Evolutionary conservation across 2,113 vertebrate species (phyloP), one percentile per base, ranked within the genome.

Genomic region (Manacus vitellinus): DNA sequence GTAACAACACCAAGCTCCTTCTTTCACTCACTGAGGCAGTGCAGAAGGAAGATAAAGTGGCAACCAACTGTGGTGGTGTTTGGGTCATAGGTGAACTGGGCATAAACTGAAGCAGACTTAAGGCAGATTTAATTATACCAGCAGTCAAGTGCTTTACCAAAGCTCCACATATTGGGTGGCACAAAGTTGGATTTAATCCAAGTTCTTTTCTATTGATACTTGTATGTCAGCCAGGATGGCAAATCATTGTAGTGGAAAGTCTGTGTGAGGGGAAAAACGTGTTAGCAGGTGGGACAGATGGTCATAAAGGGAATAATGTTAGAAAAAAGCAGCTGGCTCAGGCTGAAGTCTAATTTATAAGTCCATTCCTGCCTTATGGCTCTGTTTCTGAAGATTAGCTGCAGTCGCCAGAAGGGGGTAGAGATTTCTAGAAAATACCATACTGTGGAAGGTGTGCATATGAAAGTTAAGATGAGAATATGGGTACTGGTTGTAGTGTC

Each of bases 201-300:
- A n/a, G 25, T 72, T 84, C 12, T 11, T 82, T 89, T 83, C 62
- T 14, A 54, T 33, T 11, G 5, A 14, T 79, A 46, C 3, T 81
- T 84, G 13, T 72, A 20, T 58, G 56, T 68, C 54, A 86, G 35
- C 24, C 75, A 88, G 75, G 88, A 74, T 65, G 47, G 35, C 47
- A 90, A 24, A 56, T 79, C n/a, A 19, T 68, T 89, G 62, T 27
- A 35, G 66, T 63, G 44, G 73, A 89, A 72, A 59, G 39, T 12
- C n/a, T 82, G 17, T 54, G 37, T 54, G 47, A 68, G 54, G 51
- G 68, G 62, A 31, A 74, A 75, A 90, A 63, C 65, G 18, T 31
- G 46, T 65, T 70, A 90, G 58, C 77, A 82, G 88, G 91, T 94
- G 84, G 72, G 62, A 91, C 96, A 95, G 94, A 90, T 97, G 92